phyloP scores from a whole-genome alignment of 2,888 invertebrate species.

The Troilus luridus region DNA sequence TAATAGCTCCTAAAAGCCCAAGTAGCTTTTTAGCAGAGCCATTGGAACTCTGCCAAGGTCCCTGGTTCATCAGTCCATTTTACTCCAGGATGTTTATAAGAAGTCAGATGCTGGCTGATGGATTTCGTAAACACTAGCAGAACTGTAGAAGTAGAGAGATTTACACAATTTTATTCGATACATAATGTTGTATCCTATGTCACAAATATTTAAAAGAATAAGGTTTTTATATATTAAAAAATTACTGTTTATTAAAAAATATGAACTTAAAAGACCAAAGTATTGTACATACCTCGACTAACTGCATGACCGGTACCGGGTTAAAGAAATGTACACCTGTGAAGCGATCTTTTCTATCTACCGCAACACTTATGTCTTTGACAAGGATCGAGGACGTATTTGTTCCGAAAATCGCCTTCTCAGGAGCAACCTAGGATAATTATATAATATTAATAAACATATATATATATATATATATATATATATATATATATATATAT shows the following conservation, averaged over 20 bases:
- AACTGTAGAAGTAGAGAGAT: background rate
- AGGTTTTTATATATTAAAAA: no score
- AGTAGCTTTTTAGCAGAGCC: no score
- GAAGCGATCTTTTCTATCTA: constrained; percentile 81
- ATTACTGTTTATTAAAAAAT: background rate
- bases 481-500: no score
- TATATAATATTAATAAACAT: no score
- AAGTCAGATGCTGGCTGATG: background rate
- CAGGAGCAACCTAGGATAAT: constrained; percentile 75
- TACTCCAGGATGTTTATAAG: constrained; percentile 20
- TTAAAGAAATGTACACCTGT: constrained; percentile 94
- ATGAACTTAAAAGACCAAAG: background rate
- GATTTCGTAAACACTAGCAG: background rate
- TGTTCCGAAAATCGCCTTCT: constrained; percentile 84
- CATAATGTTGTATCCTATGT: background rate
- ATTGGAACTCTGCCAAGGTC: background rate
- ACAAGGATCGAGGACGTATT: constrained; percentile 92
- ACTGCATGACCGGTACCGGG: constrained; percentile 90
- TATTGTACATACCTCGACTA: constrained; percentile 76
- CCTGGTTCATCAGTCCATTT: background rate
- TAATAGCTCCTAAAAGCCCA: background rate
- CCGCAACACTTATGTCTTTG: constrained; percentile 81
- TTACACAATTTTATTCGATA: background rate
- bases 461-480: no score
- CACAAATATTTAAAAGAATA: no score